phyloP scores from a whole-genome alignment of 2,888 invertebrate genomes.

The Drosophila mettleri region DNA sequence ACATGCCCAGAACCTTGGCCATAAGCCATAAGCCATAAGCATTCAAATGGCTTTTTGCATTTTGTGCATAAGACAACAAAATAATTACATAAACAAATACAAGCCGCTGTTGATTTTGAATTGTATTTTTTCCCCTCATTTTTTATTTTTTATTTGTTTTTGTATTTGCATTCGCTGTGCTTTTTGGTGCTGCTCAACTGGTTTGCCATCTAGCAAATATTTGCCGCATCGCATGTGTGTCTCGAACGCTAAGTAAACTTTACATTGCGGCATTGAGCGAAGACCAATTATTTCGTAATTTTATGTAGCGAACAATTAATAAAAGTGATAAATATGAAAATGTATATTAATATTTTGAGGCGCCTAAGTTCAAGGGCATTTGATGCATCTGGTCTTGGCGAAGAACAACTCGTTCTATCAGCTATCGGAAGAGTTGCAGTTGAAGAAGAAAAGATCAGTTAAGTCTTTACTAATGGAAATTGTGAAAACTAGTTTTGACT shows the following conservation, averaged over 20 bases:
- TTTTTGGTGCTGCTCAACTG: constrained; percentile 23
- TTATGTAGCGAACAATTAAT: constrained; percentile 9
- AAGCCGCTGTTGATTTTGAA: constrained; percentile 21
- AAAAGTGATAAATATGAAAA: neutral
- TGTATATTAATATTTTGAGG: neutral
- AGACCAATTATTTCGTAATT: constrained; percentile 33
- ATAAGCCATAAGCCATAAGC: constrained; percentile 24
- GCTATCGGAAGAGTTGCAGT: too few species aligned
- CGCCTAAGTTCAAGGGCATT: neutral
- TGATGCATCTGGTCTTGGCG: neutral
- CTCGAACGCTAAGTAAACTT: constrained; percentile 11
- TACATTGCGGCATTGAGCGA: constrained; percentile 34
- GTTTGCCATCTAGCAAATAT: constrained; percentile 36
- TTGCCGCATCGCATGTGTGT: constrained; percentile 32
- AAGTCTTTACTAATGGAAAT: neutral
- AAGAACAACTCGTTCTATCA: neutral
- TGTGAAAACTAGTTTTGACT: neutral
- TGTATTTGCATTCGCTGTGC: constrained; percentile 22
- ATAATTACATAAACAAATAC: constrained; percentile 39
- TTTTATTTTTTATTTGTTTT: neutral
- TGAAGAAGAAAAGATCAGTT: too few species aligned
- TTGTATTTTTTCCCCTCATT: constrained; percentile 2
- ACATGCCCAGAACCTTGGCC: constrained; percentile 49
- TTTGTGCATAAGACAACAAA: constrained; percentile 32
- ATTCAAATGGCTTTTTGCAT: constrained; percentile 18